phyloP scores from a whole-genome alignment of 2,888 invertebrate species.

The Spodoptera littoralis region DNA sequence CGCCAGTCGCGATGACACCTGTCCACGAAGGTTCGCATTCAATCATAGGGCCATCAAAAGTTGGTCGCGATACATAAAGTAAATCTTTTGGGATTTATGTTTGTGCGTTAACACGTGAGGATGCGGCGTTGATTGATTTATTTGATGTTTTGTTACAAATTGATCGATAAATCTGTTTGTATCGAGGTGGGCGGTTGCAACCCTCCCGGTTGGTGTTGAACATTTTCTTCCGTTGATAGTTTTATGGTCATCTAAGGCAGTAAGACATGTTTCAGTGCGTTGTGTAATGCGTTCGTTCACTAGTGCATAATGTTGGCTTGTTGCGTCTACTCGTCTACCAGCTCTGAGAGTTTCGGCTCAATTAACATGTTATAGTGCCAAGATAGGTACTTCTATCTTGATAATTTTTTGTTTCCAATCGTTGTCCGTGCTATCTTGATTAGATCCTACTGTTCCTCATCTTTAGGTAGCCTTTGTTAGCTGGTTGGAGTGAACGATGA shows the following conservation, averaged over 20 bases:
- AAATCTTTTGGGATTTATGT: slow-evolving; percentile 81
- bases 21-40: slow-evolving; percentile 60
- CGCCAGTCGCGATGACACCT: slow-evolving; percentile 75
- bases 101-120: slow-evolving; percentile 79
- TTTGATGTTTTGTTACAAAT: slow-evolving; percentile 77
- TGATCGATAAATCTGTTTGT: slow-evolving; percentile 71
- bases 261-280: slow-evolving; percentile 24
- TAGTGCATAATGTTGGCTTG: slow-evolving; percentile 10
- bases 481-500: no score
- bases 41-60: slow-evolving; percentile 64
- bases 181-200: slow-evolving; percentile 74
- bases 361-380: no score
- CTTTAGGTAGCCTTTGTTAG: no score
- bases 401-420: no score
- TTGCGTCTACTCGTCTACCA: no score
- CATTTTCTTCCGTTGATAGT: slow-evolving; percentile 62
- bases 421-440: no score
- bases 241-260: slow-evolving; percentile 58
- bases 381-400: no score
- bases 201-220: slow-evolving; percentile 50
- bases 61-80: slow-evolving; percentile 78
- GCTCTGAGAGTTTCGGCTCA: no score
- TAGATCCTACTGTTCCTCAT: no score
- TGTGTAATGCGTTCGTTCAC: slow-evolving; percentile 31
- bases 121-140: slow-evolving; percentile 84